Evolutionary conservation across 2,797 vertebrate species (phyloP).

Genomic region (Brachymystax lenok): DNA sequence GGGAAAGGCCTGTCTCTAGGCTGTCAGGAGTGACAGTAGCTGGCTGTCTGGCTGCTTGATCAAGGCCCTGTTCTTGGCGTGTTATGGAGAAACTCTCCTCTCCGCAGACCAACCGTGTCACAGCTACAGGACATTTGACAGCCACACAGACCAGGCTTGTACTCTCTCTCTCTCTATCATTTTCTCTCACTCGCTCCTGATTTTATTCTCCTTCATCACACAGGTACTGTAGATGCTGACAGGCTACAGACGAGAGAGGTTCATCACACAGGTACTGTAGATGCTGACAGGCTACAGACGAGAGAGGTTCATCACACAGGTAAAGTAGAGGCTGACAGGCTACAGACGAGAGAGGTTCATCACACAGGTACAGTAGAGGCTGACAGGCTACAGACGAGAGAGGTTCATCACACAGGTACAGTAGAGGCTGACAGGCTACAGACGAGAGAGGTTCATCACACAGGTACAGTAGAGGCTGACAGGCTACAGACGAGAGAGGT

Average conservation of each 20-base stretch:
- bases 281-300: neutral
- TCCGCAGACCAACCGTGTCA: constrained; percentile 39
- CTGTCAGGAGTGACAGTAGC: constrained; percentile 72
- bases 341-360: neutral
- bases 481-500: neutral
- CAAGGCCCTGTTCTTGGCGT: constrained; percentile 67
- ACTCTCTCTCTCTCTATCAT: neutral
- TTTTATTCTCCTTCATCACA: neutral
- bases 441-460: too few relatives aligned
- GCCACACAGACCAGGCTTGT: constrained; percentile 11
- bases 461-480: too few relatives aligned
- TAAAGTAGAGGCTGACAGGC: too few relatives aligned
- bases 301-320: neutral
- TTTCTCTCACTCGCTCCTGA: constrained; percentile 19
- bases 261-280: too few relatives aligned
- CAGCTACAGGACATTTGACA: constrained; percentile 68
- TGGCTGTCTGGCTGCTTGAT: constrained; percentile 70
- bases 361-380: too few relatives aligned
- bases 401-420: too few relatives aligned
- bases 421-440: neutral
- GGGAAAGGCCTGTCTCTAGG: constrained; percentile 37
- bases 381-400: neutral
- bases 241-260: neutral
- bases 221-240: too few relatives aligned
- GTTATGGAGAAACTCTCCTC: constrained; percentile 42